Conservation (phyloP, 2,113 vertebrate genomes). For the Pygoscelis antarcticus region DNA sequence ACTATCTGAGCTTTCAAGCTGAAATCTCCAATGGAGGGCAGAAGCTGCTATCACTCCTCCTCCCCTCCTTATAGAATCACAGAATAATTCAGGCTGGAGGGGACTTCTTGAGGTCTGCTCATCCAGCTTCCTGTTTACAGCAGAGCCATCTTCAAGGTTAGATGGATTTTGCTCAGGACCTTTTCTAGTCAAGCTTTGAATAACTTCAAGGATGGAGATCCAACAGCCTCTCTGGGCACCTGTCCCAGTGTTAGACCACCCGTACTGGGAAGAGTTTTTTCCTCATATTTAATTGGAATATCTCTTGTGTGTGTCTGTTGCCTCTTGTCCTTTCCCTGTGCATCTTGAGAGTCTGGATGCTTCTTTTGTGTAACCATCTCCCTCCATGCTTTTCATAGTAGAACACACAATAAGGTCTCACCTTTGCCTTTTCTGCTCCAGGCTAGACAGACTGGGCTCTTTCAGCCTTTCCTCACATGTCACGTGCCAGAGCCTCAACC, state of each 20-base stretch:
- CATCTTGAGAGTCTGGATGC: neutral
- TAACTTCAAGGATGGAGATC: neutral
- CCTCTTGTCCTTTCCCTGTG: neutral
- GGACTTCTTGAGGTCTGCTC: neutral
- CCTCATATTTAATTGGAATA: neutral
- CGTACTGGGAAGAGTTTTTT: neutral
- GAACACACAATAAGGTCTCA: neutral
- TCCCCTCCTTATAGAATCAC: neutral
- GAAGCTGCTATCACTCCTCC: neutral
- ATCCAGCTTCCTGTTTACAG: neutral
- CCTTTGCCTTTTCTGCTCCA: neutral
- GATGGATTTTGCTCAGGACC: neutral
- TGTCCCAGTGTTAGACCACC: neutral
- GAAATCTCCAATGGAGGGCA: neutral
- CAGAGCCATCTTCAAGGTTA: neutral
- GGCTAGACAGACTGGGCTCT: neutral
- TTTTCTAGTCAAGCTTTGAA: neutral
- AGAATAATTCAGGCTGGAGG: neutral
- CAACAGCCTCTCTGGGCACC: neutral
- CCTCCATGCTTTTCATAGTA: neutral
- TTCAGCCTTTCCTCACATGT: neutral
- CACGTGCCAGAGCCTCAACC: neutral
- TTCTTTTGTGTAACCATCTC: neutral
- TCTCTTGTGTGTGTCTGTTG: neutral
- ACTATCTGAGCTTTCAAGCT: neutral